Conservation (phyloP, 2,113 vertebrate species). For the Hystrix cristata region DNA sequence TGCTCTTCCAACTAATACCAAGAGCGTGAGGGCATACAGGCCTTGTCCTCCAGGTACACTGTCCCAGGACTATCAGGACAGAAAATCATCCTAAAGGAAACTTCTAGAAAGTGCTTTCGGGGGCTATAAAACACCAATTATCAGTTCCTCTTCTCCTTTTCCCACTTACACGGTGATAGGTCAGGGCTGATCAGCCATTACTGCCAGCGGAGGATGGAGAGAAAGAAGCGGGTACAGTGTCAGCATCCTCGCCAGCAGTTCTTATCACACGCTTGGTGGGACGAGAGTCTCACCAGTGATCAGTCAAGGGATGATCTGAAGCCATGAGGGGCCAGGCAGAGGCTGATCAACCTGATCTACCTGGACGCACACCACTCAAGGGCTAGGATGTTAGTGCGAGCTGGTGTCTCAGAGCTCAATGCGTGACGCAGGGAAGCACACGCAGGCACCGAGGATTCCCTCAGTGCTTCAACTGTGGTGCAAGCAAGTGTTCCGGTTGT, state of each 20-base stretch:
- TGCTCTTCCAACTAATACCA: neutral
- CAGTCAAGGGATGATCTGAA: neutral
- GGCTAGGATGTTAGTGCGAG: neutral
- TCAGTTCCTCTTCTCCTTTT: neutral
- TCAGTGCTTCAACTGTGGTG: neutral
- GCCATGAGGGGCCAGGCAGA: neutral
- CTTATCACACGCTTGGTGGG: neutral
- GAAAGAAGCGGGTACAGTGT: neutral
- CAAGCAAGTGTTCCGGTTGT: neutral
- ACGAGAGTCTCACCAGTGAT: neutral
- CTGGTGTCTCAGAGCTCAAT: neutral
- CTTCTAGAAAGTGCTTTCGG: neutral
- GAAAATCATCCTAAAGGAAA: neutral
- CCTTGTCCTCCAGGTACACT: neutral
- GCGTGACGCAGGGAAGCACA: neutral
- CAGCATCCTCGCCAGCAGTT: neutral
- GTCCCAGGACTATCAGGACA: neutral
- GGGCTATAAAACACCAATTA: neutral
- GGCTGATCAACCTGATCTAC: too few relatives aligned
- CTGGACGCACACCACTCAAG: neutral
- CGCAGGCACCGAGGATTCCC: neutral
- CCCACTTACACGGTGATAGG: neutral
- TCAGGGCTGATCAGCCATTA: neutral
- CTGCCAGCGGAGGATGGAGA: neutral
- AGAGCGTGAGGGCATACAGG: neutral